Conservation (phyloP, 2,888 invertebrate genomes). For the Lepetodrilus schrolli region DNA sequence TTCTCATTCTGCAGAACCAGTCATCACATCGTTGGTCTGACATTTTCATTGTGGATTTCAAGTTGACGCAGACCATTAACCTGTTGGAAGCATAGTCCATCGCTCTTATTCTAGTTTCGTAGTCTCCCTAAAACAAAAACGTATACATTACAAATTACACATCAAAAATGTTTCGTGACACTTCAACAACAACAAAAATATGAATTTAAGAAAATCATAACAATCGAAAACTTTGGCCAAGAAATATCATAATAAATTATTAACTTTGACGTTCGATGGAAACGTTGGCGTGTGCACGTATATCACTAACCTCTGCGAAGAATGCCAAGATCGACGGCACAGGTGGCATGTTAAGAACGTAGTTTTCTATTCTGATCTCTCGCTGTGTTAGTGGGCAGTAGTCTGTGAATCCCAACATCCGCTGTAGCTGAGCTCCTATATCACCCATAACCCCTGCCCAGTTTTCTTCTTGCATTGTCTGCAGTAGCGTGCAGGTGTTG, state of each 20-base stretch:
- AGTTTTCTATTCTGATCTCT: conserved; percentile 36
- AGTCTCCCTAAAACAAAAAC: conserved; percentile 6
- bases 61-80: not conserved
- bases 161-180: too few species aligned
- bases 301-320: conserved; percentile 53
- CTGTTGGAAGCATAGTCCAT: not conserved
- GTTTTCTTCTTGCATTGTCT: conserved; percentile 48
- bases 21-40: not conserved
- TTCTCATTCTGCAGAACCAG: conserved; percentile 22
- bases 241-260: not conserved
- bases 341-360: conserved; percentile 39
- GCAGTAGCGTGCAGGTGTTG: conserved; percentile 48
- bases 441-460: conserved; percentile 48
- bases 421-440: conserved; percentile 41
- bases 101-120: not conserved
- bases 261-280: not conserved
- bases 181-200: too few species aligned
- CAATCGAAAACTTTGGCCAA: not conserved
- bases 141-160: not conserved
- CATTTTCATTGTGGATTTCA: conserved; percentile 2
- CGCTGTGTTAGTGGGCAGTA: conserved; percentile 46
- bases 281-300: not conserved
- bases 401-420: conserved; percentile 43
- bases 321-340: conserved; percentile 47
- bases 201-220: not conserved